phyloP scores from a whole-genome alignment of 2,113 vertebrate genomes.

The Danionella cerebrum region DNA sequence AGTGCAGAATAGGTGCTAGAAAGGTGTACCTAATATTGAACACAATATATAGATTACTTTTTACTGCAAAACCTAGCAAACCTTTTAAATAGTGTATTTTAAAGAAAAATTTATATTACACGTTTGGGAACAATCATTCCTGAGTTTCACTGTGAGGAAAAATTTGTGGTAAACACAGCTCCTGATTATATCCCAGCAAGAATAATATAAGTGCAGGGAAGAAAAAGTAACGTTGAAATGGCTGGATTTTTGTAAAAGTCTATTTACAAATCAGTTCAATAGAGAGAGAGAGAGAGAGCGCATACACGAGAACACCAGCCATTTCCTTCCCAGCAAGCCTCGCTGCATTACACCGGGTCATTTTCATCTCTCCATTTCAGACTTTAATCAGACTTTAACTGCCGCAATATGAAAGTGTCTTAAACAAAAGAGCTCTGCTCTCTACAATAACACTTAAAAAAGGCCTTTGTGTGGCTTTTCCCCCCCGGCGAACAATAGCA shows the following conservation, averaged over 20 bases:
- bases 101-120: background rate
- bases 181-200: slow-evolving; percentile 26
- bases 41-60: too few species aligned
- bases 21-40: too few species aligned
- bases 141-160: background rate
- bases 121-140: background rate
- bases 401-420: slow-evolving; percentile 42
- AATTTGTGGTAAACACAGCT: background rate
- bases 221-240: slow-evolving; percentile 20
- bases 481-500: slow-evolving; percentile 64
- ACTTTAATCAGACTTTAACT: slow-evolving; percentile 67
- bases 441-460: slow-evolving; percentile 62
- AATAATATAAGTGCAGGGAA: slow-evolving; percentile 6
- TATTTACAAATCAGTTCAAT: slow-evolving; percentile 66
- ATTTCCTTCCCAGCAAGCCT: slow-evolving; percentile 56
- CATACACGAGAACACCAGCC: slow-evolving; percentile 46
- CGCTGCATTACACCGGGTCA: slow-evolving; percentile 36
- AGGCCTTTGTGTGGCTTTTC: slow-evolving; percentile 63
- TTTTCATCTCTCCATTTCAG: slow-evolving; percentile 61
- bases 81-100: too few species aligned
- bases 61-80: too few species aligned
- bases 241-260: slow-evolving; percentile 45
- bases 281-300: slow-evolving; percentile 25
- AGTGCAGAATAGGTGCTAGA: too few species aligned
- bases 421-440: slow-evolving; percentile 49